These are phyloP conservation scores for Drosophila paramelanica DNA, from an alignment of 2,888 invertebrate genomes.

Conservation along the genomic window DNA sequence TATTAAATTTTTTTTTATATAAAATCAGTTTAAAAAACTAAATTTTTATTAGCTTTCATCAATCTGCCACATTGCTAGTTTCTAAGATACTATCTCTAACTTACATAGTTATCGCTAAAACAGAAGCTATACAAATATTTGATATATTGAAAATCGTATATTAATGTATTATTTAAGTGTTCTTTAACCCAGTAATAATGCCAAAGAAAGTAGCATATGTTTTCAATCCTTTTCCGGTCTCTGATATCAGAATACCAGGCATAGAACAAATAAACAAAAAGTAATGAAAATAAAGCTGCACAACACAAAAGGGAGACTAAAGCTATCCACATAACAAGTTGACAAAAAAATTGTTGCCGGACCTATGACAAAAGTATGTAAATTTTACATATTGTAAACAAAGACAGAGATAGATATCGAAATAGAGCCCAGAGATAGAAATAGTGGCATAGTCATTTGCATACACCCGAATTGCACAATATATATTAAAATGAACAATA, in stretches of 20 bases:
- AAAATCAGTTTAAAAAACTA: no score
- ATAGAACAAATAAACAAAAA: not conserved
- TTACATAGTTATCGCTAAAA: no score
- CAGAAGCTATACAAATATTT: no score
- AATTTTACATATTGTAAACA: constrained; percentile 59
- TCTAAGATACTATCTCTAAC: no score
- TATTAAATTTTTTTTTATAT: no score
- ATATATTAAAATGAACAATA: constrained; percentile 10
- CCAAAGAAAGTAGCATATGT: not conserved
- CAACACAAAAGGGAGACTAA: not conserved
- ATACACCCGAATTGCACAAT: constrained; percentile 26
- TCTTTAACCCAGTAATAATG: no score
- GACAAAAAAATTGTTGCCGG: constrained; percentile 16
- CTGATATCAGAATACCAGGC: no score
- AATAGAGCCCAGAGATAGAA: constrained; percentile 3
- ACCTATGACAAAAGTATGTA: constrained; percentile 42
- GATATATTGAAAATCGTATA: no score
- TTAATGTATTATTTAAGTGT: not conserved
- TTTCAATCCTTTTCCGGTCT: not conserved
- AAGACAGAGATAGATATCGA: constrained; percentile 1
- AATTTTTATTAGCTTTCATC: no score
- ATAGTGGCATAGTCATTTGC: constrained; percentile 37
- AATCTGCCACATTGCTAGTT: no score
- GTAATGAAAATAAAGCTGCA: not conserved
- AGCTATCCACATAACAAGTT: not conserved